phyloP scores from a whole-genome alignment of 2,888 invertebrate genomes.

The Philonicus albiceps region DNA sequence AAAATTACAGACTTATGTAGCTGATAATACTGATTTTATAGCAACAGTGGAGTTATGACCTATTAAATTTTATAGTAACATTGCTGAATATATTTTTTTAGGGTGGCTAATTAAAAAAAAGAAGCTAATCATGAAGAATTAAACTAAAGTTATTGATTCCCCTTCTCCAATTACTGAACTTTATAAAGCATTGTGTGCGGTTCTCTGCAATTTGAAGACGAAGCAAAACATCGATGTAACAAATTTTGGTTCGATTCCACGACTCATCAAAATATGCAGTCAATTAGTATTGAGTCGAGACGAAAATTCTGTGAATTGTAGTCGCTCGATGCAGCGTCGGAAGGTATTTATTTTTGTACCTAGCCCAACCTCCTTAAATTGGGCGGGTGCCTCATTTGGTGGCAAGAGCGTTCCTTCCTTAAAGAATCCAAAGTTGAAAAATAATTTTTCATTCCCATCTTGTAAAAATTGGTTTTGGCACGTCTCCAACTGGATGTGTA shows the following conservation, averaged over 20 bases:
- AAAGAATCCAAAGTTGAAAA: background rate
- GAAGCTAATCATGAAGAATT: too few relatives aligned
- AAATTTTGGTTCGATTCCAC: background rate
- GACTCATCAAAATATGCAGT: background rate
- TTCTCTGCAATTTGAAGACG: background rate
- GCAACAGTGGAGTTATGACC: too few relatives aligned
- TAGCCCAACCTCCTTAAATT: background rate
- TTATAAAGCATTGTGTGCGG: background rate
- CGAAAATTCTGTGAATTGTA: background rate
- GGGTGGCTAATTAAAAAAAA: too few relatives aligned
- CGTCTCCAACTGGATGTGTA: slow-evolving; percentile 14
- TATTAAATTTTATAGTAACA: too few relatives aligned
- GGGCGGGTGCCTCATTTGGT: background rate
- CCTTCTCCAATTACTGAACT: background rate
- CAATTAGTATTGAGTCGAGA: background rate
- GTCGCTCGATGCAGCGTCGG: background rate
- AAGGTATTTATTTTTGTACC: background rate
- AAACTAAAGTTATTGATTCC: background rate
- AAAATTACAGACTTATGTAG: too few relatives aligned
- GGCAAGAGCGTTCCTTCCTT: background rate
- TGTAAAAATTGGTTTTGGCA: slow-evolving; percentile 27
- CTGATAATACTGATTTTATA: too few relatives aligned
- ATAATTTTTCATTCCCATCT: slow-evolving; percentile 22
- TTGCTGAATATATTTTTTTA: too few relatives aligned
- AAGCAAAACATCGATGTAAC: background rate